Evolutionary conservation across 2,113 vertebrate species (phyloP), one percentile per base, ranked within the genome.

Genomic region (Potamarius usumacintae): DNA sequence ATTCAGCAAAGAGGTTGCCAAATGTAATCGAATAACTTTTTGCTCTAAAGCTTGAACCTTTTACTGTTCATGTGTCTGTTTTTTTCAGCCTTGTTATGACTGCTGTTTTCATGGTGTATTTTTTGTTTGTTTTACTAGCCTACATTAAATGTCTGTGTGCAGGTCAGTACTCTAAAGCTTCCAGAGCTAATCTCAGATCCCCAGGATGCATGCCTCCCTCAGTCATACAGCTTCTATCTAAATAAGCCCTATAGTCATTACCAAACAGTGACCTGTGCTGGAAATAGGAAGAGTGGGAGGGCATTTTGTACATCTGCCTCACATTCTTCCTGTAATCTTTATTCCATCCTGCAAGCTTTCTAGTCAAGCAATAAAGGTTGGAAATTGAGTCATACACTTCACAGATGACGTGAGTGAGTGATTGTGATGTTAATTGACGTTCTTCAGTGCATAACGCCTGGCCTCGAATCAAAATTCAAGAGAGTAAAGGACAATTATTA

Each of bases 131-230:
- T 97, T 97, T 97, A 95, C 96, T 99, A 99, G 98, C 98, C 98
- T 95, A 99, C 97, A 97, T 97, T 99, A 97, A 98, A 95, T 99
- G 96, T 99, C 96, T 98, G 96, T 98, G 98, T 99, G 94, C 98
- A 99, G 98, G 97, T 99, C 96, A 99, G 97, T 99, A 98, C 96
- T 96, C 95, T 95, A 91, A 91, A 92, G 95, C 95, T 93, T 89
- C 90, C 91, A 91, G 92, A 94, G 93, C 95, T 96, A 95, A 96
- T 96, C 94, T 95, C 96, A 96, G 48, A 94, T 95, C 94, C 93
- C 93, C 94, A 91, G 90, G 27, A 89, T 95, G 85, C 95, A 85
- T 93, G 88, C 80, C 86, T 90, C 90, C 87, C 72, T 89, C 88
- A 57, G 69, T 89, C 90, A 87, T 94, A 92, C 92, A 90, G 62